Base-by-base conservation (phyloP, 2,888 invertebrate species). In the Ennomos erosarius region DNA sequence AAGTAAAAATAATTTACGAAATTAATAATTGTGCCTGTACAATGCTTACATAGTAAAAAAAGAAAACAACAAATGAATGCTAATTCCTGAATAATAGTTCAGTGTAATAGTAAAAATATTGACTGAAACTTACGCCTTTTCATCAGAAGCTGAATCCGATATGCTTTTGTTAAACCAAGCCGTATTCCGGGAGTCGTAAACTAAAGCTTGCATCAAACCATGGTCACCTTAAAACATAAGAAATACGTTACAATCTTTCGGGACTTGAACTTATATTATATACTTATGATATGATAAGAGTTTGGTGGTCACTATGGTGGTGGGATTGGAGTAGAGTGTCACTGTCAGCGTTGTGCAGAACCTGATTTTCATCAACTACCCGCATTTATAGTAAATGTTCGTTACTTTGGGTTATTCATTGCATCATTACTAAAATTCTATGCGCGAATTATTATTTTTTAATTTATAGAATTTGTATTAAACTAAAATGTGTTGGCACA, bases 111-210 rank as follows among this genome's bases (percentile, higher is more conserved):
- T 1, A 43, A 40, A 12, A 16, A 26, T 59, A 42, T 35, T 13
- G 13, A 0, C 16, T 39, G 50, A 53, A 59, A 87, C 90, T 90
- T 85, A 92, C 92, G 90, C 91, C 62, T 90, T 92, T 40, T 96
- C 96, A 70, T 96, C 96, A 64, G 95, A 95, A 13, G 94, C 94
- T 40, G 94, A 95, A 48, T 94, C 93, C 50, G 95, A 96, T 69
- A 96, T 95, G 79, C 96, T 96, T 68, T 95, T 94, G 69, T 96
- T 95, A 82, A 97, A 98, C 95, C 97, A 97, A 68, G 96, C 95
- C 1, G 98, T 98, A 67, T 96, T 96, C 78, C 96, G 95, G 9
- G 98, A 98, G 83, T 98, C 98, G 77, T 96, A 97, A 1, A 98
- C 96, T 49, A 98, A 88, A 51, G 97, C 96, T 78, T 96, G 95